These are phyloP conservation scores for Pseudorectes ferrugineus DNA, from an alignment of 2,113 vertebrate genomes.

Conservation along the genomic window DNA sequence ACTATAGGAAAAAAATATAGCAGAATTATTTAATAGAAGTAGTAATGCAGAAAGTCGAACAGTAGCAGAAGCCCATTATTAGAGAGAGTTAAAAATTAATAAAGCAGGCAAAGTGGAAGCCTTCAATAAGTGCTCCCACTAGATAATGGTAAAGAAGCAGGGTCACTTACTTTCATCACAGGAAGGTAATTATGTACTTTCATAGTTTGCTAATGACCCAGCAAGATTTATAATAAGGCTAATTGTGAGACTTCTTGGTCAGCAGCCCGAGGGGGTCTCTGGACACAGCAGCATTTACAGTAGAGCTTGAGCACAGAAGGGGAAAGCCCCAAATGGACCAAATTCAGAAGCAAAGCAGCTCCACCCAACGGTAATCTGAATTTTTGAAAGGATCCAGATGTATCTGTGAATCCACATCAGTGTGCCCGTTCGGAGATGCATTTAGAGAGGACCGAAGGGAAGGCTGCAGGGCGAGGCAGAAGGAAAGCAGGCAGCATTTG, in stretches of 20 bases:
- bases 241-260: background rate
- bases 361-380: background rate
- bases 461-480: background rate
- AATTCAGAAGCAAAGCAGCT: background rate
- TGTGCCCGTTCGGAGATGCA: fast-evolving
- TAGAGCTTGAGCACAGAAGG: background rate
- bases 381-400: background rate
- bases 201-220: background rate
- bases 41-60: background rate
- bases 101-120: conserved; percentile 8
- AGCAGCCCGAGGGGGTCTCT: background rate
- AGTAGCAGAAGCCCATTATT: background rate
- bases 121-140: conserved; percentile 30
- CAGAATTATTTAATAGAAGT: background rate
- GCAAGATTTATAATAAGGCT: background rate
- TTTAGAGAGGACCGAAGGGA: background rate
- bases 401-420: background rate
- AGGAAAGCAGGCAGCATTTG: background rate
- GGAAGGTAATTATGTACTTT: conserved; percentile 23
- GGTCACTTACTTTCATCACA: background rate
- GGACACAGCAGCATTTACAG: background rate
- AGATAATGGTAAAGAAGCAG: conserved; percentile 14
- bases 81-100: conserved; percentile 49
- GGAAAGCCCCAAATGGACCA: background rate
- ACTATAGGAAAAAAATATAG: background rate